These are phyloP conservation scores for Heterodera schachtii DNA, from an alignment of 1,140 invertebrate genomes.

Conservation along the genomic window DNA sequence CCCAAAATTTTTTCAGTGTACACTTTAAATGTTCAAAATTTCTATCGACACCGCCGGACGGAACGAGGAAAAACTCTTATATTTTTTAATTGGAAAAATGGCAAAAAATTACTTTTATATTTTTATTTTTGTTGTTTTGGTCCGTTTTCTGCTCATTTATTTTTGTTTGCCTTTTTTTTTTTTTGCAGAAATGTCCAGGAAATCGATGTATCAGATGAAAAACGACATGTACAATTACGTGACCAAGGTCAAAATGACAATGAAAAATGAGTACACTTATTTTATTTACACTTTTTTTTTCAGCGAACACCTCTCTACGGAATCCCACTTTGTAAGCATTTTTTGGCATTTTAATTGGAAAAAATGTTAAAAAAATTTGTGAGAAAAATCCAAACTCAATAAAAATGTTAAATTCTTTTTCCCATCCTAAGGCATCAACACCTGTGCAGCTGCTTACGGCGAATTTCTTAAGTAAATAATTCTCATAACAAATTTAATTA, in stretches of 20 bases:
- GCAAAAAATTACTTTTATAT: background rate
- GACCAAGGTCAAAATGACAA: slow-evolving; percentile 12
- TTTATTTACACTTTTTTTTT: background rate
- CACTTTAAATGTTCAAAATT: no score
- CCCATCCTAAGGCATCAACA: slow-evolving; percentile 75
- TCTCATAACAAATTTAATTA: no score
- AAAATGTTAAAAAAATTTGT: no score
- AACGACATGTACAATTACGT: slow-evolving; percentile 21
- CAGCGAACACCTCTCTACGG: slow-evolving; percentile 83
- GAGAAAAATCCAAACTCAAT: no score
- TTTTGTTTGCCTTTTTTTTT: background rate
- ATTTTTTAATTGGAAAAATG: background rate
- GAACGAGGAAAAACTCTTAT: background rate
- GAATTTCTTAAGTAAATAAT: slow-evolving; percentile 82
- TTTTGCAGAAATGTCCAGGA: slow-evolving; percentile 6
- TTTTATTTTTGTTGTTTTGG: background rate
- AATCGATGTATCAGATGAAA: slow-evolving; percentile 24
- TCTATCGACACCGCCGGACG: no score
- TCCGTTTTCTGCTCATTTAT: background rate
- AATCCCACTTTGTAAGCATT: slow-evolving; percentile 83
- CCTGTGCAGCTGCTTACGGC: slow-evolving; percentile 96
- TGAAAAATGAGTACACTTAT: background rate
- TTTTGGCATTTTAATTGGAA: background rate
- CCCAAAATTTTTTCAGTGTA: no score
- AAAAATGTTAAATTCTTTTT: background rate